Evolutionary conservation across 2,888 invertebrate species (phyloP).

Genomic region (Glaucopsyche alexis): DNA sequence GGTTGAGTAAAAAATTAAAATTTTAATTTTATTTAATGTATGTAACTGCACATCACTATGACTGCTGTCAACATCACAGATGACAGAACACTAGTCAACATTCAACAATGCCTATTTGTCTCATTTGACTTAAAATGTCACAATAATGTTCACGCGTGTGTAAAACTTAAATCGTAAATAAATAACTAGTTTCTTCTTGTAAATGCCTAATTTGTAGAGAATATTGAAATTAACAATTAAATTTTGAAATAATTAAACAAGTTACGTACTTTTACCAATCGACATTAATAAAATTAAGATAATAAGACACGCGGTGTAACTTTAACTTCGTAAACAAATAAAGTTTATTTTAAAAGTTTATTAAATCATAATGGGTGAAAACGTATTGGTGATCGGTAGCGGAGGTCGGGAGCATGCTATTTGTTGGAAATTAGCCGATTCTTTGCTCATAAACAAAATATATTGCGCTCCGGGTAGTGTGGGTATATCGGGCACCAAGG

Average conservation of each 20-base stretch:
- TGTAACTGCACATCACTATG: background rate
- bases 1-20: too few relatives aligned
- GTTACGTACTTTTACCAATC: background rate
- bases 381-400: constrained; percentile 91
- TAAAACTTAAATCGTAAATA: background rate
- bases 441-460: constrained; percentile 84
- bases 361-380: constrained; percentile 60
- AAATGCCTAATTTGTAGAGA: background rate
- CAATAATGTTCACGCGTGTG: constrained; percentile 19
- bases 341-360: constrained; percentile 29
- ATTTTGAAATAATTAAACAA: background rate
- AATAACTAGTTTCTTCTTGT: background rate
- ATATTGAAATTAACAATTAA: background rate
- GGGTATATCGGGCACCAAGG: constrained; percentile 84
- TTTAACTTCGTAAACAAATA: constrained; percentile 37
- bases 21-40: too few relatives aligned
- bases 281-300: background rate
- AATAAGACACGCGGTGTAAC: constrained; percentile 35
- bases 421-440: constrained; percentile 95
- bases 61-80: background rate
- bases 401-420: constrained; percentile 98
- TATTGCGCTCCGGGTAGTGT: constrained; percentile 94
- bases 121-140: constrained; percentile 17
- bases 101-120: background rate
- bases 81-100: too few relatives aligned